A percentile compares a stretch with the other conserved stretches of the same genome.
phyloP scores from a whole-genome alignment of 2,888 invertebrate species.

The Sceliomorpha sp. region DNA sequence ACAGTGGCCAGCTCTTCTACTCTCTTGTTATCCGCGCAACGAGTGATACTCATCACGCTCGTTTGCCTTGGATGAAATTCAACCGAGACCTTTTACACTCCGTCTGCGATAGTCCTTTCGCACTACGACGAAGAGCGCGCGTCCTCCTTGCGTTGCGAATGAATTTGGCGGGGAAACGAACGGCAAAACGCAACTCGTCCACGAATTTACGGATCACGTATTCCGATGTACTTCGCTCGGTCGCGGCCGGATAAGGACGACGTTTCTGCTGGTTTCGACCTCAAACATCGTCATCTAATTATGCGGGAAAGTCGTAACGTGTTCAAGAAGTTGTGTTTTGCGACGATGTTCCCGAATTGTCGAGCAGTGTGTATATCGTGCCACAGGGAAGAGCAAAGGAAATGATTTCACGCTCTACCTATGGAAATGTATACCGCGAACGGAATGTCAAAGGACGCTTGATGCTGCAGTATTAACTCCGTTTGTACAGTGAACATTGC shows the following conservation, averaged over 20 bases:
- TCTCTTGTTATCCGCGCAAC: constrained; percentile 59
- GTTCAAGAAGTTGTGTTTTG: too few relatives aligned
- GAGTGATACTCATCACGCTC: constrained; percentile 53
- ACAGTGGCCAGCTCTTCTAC: constrained; percentile 39
- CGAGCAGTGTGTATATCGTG: too few relatives aligned
- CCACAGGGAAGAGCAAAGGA: not conserved
- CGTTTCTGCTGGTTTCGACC: constrained; percentile 17
- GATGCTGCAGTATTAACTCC: constrained; percentile 14
- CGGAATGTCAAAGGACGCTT: constrained; percentile 2
- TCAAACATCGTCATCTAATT: not conserved
- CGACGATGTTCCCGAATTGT: too few relatives aligned
- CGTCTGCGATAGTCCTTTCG: constrained; percentile 6
- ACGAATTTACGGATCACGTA: constrained; percentile 40
- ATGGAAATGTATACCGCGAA: too few relatives aligned
- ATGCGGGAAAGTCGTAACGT: not conserved
- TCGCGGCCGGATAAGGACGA: constrained; percentile 34
- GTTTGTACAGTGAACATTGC: constrained; percentile 13
- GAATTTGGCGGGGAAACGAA: constrained; percentile 16
- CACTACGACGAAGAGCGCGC: constrained; percentile 7
- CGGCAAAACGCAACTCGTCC: constrained; percentile 14
- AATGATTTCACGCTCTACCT: too few relatives aligned
- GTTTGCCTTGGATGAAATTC: constrained; percentile 52
- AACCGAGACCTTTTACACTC: constrained; percentile 35
- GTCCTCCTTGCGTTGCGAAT: constrained; percentile 28
- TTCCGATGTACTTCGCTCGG: constrained; percentile 8